Evolutionary conservation across 2,797 vertebrate species (phyloP), one percentile per base, ranked within the genome.

Genomic region (Neosalanx taihuensis): DNA sequence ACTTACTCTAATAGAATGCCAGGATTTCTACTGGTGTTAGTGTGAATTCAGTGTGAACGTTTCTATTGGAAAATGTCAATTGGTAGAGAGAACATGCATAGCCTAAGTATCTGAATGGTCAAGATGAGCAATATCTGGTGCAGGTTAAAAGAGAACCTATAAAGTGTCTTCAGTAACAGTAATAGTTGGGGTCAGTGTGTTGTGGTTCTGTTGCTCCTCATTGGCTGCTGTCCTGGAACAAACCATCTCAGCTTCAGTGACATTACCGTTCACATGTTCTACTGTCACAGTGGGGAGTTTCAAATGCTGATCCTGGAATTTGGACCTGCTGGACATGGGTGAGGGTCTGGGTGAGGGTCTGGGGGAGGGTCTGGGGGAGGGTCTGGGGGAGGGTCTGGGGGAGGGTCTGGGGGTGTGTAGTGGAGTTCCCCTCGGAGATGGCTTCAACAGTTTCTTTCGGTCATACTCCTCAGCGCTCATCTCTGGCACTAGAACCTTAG

Each of bases 401-500:
- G 80, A 67, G 0, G 72, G 75, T 1, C 60, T 71, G 0, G 77
- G 79, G 0, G 82, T 84, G 0, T 30, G 71, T 6, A 72, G 53
- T 0, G 77, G 81, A 0, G 86, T 81, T 5, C 37, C 72, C 3
- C 80, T 73, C 0, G 83, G 72, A 4, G 80, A 67, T 0, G 71
- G 76, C 1, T 58, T 71, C n/a, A 71, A 51, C 13, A 76, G 91
- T 73, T 93, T 94, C 70, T 94, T 95, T 62, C 86, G 84, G 2
- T 96, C 93, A 35, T 93, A 85, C 0, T 93, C 93, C 76, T 95
- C 93, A 59, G 95, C 94, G 0, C 96, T 99, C 87, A 92, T 91
- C 69, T 94, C 93, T 0, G 95, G 95, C 3, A 95, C 91, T 0
- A 92, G 93, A 10, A 96, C 94, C 72, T 95, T 95, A 0, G 90